A percentile compares a stretch with the other conserved stretches of the same genome.
Evolutionary conservation across 2,888 invertebrate species (phyloP).

Genomic region (Apeira syringaria): DNA sequence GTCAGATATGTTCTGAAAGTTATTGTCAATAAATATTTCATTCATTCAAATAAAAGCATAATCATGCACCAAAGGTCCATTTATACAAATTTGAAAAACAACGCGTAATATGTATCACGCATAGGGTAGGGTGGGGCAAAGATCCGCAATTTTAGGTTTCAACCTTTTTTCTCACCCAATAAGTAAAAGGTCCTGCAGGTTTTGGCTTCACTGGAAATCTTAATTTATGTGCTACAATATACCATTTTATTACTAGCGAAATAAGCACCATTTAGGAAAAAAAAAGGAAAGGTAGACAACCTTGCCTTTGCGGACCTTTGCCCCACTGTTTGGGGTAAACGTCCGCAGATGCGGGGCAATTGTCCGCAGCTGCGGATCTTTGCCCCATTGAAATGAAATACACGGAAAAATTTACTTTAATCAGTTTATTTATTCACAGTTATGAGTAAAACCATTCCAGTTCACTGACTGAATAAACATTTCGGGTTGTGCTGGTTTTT

Average conservation of each 20-base stretch:
- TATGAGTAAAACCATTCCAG: conserved; percentile 17
- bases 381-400: conserved; percentile 9
- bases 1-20: too few relatives aligned
- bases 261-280: conserved; percentile 14
- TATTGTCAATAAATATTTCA: too few relatives aligned
- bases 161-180: conserved; percentile 13
- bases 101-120: too few relatives aligned
- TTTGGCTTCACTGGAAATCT: conserved; percentile 15
- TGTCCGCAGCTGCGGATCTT: conserved; percentile 8
- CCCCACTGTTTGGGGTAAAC: conserved; percentile 10
- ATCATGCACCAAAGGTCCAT: too few relatives aligned
- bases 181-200: conserved; percentile 10
- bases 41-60: too few relatives aligned
- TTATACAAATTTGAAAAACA: too few relatives aligned
- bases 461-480: conserved; percentile 19
- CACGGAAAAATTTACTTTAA: conserved; percentile 7
- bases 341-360: conserved; percentile 6
- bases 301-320: conserved; percentile 15
- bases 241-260: conserved; percentile 16
- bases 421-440: conserved; percentile 8
- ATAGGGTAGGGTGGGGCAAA: conserved; percentile 10
- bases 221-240: conserved; percentile 15
- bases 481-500: conserved; percentile 16
- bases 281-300: conserved; percentile 15
- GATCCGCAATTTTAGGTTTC: conserved; percentile 11